Conservation (phyloP, 2,797 vertebrate genomes). For the Sorex maritimensis region DNA sequence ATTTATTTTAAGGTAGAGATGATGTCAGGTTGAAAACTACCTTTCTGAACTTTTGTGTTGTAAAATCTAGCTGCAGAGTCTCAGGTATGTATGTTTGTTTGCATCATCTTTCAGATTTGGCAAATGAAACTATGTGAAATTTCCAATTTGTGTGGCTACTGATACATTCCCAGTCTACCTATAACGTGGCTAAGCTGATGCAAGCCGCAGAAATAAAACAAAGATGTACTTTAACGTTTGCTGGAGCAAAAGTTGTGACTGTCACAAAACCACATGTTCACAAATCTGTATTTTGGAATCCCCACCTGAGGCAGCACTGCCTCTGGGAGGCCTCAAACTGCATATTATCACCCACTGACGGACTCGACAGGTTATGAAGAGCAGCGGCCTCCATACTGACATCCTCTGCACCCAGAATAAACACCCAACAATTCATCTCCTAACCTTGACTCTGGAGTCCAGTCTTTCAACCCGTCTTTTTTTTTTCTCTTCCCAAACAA, state of each 20-base stretch:
- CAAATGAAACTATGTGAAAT: slow-evolving; percentile 30
- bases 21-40: slow-evolving; percentile 4
- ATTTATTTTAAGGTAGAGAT: no score
- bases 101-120: background rate
- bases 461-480: slow-evolving; percentile 86
- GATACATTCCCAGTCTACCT: slow-evolving; percentile 72
- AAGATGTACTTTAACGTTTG: slow-evolving; percentile 91
- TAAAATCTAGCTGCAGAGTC: background rate
- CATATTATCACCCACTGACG: slow-evolving; percentile 95
- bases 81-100: no score
- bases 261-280: slow-evolving; percentile 94
- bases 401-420: slow-evolving; percentile 93
- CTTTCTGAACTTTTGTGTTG: background rate
- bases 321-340: slow-evolving; percentile 90
- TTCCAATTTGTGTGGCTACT: slow-evolving; percentile 10
- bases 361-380: slow-evolving; percentile 90
- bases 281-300: slow-evolving; percentile 92
- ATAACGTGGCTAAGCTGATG: slow-evolving; percentile 87
- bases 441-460: slow-evolving; percentile 96
- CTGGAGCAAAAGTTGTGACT: slow-evolving; percentile 89
- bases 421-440: slow-evolving; percentile 94
- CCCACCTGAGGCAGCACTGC: slow-evolving; percentile 91
- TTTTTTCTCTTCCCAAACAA: slow-evolving; percentile 91
- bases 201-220: slow-evolving; percentile 86
- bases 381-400: slow-evolving; percentile 88